Conservation (phyloP, 1,140 invertebrate species). For the Lordiphosa clarofinis region DNA sequence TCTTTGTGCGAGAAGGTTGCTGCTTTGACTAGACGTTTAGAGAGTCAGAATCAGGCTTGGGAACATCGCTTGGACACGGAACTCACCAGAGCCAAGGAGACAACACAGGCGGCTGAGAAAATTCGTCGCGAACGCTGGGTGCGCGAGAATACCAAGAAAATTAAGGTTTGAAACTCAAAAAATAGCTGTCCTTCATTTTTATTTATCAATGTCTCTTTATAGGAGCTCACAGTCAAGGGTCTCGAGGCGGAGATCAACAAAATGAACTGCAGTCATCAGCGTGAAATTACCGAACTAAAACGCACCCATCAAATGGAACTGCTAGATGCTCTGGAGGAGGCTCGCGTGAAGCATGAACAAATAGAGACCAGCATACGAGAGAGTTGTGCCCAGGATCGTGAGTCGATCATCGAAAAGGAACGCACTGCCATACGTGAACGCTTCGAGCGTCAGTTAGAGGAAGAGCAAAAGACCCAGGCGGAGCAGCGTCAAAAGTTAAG, state of each 20-base stretch:
- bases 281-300: slow-evolving; percentile 82
- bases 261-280: slow-evolving; percentile 84
- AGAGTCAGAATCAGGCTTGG: slow-evolving; percentile 81
- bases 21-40: slow-evolving; percentile 80
- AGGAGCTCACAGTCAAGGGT: slow-evolving; percentile 87
- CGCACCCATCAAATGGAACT: slow-evolving; percentile 82
- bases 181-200: neutral
- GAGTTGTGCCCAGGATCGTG: slow-evolving; percentile 80
- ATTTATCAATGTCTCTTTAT: neutral
- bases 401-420: slow-evolving; percentile 81
- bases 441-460: slow-evolving; percentile 82
- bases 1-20: slow-evolving; percentile 85
- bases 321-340: slow-evolving; percentile 73
- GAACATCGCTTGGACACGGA: slow-evolving; percentile 85
- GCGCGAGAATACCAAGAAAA: slow-evolving; percentile 86
- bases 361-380: slow-evolving; percentile 80
- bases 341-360: slow-evolving; percentile 79
- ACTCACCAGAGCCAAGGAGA: slow-evolving; percentile 84
- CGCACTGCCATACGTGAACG: slow-evolving; percentile 80
- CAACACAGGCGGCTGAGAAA: slow-evolving; percentile 84
- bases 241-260: slow-evolving; percentile 86
- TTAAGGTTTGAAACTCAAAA: slow-evolving; percentile 81
- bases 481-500: slow-evolving; percentile 81
- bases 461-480: slow-evolving; percentile 81
- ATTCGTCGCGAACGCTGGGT: slow-evolving; percentile 85